A percentile compares a stretch with the other conserved stretches of the same genome.
Evolutionary conservation across 2,797 vertebrate genomes (phyloP).

Genomic region (Semaprochilodus insignis): DNA sequence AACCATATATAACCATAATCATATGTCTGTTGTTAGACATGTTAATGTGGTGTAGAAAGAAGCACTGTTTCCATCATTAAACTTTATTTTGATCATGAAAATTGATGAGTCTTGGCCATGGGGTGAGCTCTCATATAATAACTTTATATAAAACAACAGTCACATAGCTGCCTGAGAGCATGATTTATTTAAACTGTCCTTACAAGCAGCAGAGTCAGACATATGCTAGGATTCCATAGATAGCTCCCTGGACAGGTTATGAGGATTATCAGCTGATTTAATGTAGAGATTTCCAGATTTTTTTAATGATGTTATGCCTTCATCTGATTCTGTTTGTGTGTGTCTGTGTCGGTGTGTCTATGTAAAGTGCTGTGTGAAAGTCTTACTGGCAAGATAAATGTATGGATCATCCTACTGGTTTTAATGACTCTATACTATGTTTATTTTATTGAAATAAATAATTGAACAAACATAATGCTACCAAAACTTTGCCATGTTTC

Average conservation of each 20-base stretch:
- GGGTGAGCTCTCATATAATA: slow-evolving; percentile 40
- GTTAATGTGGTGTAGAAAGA: slow-evolving; percentile 27
- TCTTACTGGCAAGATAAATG: no score
- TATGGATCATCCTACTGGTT: no score
- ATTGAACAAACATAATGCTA: no score
- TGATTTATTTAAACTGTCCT: slow-evolving; percentile 34
- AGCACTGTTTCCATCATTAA: slow-evolving; percentile 39
- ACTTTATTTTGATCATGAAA: slow-evolving; percentile 53
- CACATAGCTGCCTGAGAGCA: neutral
- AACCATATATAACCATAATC: no score
- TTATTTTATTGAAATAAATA: no score
- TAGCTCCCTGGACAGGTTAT: neutral
- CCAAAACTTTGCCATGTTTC: no score
- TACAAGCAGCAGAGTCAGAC: slow-evolving; percentile 8
- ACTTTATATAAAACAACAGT: slow-evolving; percentile 40
- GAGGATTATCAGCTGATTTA: slow-evolving; percentile 29
- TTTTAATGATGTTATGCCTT: slow-evolving; percentile 21
- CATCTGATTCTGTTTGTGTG: neutral
- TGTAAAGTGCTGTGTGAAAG: no score
- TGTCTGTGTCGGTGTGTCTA: no score
- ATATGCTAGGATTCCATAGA: slow-evolving; percentile 16
- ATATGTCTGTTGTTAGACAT: slow-evolving; percentile 13
- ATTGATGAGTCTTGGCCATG: slow-evolving; percentile 33
- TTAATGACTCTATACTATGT: no score
- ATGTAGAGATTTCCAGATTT: slow-evolving; percentile 21